These are phyloP conservation scores for Molossus molossus DNA, from an alignment of 2,797 vertebrate genomes.

Conservation along the genomic window DNA sequence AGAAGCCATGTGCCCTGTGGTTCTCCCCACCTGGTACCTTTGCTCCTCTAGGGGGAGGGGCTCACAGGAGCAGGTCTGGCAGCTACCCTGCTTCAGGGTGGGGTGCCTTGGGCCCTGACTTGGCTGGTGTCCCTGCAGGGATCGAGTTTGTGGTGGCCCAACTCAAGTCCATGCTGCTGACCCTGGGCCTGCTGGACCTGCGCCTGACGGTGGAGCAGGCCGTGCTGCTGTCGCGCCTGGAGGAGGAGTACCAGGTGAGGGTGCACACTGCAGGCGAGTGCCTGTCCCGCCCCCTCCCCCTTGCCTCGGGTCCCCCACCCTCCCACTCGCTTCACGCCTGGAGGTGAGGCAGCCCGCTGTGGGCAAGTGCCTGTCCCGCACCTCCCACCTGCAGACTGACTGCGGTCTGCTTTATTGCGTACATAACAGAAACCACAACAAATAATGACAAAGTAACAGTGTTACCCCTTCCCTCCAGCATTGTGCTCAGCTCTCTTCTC, in stretches of 20 bases:
- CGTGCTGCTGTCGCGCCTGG: constrained; percentile 96
- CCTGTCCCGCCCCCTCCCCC: too few relatives aligned
- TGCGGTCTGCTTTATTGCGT: background rate
- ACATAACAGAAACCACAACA: background rate
- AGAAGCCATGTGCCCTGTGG: background rate
- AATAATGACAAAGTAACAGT: background rate
- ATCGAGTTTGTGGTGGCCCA: constrained; percentile 97
- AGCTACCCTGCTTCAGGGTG: background rate
- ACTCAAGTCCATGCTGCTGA: constrained; percentile 96
- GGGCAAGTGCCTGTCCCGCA: too few relatives aligned
- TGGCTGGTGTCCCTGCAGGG: constrained; percentile 89
- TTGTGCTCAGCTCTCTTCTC: background rate
- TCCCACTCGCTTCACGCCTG: too few relatives aligned
- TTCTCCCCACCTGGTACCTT: background rate
- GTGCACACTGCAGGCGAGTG: too few relatives aligned
- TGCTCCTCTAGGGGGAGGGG: background rate
- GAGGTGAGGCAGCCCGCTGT: too few relatives aligned
- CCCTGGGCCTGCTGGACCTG: constrained; percentile 95
- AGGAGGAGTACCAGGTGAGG: constrained; percentile 98
- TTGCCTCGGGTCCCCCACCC: too few relatives aligned
- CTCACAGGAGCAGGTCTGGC: background rate
- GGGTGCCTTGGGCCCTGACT: constrained; percentile 36
- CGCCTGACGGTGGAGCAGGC: constrained; percentile 96
- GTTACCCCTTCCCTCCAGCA: fast-evolving
- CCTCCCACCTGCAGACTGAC: background rate